Base-by-base conservation (phyloP, 2,797 vertebrate genomes). In the Adrianichthys oophorus region DNA sequence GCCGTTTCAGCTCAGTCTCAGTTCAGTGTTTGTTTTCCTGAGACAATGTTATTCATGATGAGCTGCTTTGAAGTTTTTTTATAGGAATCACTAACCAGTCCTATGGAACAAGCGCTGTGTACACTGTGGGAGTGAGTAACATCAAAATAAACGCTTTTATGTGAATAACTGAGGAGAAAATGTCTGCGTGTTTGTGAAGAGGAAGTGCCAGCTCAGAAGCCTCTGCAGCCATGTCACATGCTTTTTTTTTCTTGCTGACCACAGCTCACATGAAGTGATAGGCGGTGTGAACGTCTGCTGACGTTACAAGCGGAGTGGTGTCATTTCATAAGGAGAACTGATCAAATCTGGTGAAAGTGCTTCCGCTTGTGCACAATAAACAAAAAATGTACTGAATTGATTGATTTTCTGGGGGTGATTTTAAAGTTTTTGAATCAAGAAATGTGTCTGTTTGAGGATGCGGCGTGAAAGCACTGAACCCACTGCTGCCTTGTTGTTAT, bases 11-110 rank as follows among this genome's bases (percentile, higher is more conserved):
- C 32, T 37, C 48, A 53, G 59, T 37, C 43, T 75, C 0, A 0
- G 18, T 62, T 57, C 52, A 23, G 54, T 59, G n/a, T 53, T 44
- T 48, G 43, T 48, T 53, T 7, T 63, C 62, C 44, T 52, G 59
- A 67, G 71, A 58, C 50, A 43, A 62, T 52, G 72, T 80, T 41
- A 64, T 68, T 72, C 51, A 71, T 79, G 73, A 78, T 75, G 67
- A 75, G 59, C 19, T 3, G 14, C 72, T 68, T 51, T 51, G 53
- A 57, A 62, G 59, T 48, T 76, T 80, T 80, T 70, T 74, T 62
- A 65, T 68, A 62, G 58, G 19, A 50, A 43, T 52, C 51, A 15
- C 60, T 62, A 50, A 62, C 55, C 26, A 0, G 59, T 60, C 26
- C 26, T 7, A 5, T 7, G 26, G 32, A 37, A 12, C 10, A 10